phyloP scores from a whole-genome alignment of 2,113 vertebrate species.

The Thunnus thynnus region DNA sequence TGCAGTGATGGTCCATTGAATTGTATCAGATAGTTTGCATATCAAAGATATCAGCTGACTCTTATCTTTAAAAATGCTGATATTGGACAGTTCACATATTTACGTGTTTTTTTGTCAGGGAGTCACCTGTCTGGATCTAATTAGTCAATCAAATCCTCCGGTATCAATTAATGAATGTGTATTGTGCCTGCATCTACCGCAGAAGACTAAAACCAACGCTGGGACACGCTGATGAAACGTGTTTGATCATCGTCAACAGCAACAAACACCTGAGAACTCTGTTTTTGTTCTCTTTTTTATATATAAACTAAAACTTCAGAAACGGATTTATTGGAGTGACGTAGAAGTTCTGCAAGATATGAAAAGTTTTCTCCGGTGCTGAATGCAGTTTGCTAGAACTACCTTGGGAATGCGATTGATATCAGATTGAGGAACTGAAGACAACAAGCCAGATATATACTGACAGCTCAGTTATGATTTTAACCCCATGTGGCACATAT shows the following conservation, averaged over 20 bases:
- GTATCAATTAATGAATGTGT: conserved; percentile 79
- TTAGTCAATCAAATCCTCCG: conserved; percentile 55
- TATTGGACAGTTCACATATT: conserved; percentile 33
- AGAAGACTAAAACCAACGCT: conserved; percentile 57
- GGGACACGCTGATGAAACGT: conserved; percentile 47
- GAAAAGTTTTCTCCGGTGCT: conserved; percentile 30
- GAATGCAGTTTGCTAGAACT: conserved; percentile 25
- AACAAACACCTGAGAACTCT: conserved; percentile 36
- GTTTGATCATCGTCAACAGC: conserved; percentile 30
- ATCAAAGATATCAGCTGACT: conserved; percentile 32
- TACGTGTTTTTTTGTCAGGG: conserved; percentile 44
- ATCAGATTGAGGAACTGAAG: conserved; percentile 27
- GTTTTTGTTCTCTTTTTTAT: conserved; percentile 55
- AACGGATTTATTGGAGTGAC: conserved; percentile 15
- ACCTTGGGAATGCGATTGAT: conserved; percentile 43
- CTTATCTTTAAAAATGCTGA: conserved; percentile 9
- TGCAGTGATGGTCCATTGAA: conserved; percentile 30
- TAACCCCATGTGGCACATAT: conserved; percentile 29
- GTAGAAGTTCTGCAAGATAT: conserved; percentile 40
- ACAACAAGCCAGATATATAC: conserved; percentile 28
- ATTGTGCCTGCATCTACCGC: conserved; percentile 71
- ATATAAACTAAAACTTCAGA: conserved; percentile 35
- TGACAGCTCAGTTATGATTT: conserved; percentile 61
- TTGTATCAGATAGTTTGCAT: conserved; percentile 25
- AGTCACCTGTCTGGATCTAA: conserved; percentile 49